These are phyloP conservation scores for Keiferia lycopersicella DNA, from an alignment of 2,888 invertebrate genomes.

Conservation along the genomic window DNA sequence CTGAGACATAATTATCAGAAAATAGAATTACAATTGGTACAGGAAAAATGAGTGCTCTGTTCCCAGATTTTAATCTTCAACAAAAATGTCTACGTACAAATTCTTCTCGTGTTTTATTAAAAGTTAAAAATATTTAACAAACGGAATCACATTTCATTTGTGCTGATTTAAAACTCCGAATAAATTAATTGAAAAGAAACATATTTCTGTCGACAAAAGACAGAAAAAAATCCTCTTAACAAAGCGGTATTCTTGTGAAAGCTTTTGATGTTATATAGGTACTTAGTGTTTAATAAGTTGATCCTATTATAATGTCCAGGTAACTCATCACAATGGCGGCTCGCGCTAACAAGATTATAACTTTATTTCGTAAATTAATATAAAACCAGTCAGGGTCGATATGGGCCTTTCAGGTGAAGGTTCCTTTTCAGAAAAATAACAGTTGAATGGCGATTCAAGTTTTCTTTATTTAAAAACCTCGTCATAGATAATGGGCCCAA, in stretches of 20 bases:
- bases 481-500: no score
- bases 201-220: conserved; percentile 38
- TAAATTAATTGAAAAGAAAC: conserved; percentile 40
- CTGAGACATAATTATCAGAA: no score
- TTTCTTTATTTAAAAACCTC: background rate
- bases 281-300: conserved; percentile 82
- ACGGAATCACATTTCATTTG: conserved; percentile 6
- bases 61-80: no score
- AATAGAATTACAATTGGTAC: no score
- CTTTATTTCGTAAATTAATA: conserved; percentile 80
- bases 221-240: conserved; percentile 68
- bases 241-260: conserved; percentile 65
- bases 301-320: conserved; percentile 81
- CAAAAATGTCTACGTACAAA: no score
- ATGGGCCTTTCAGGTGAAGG: background rate
- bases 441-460: background rate
- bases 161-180: conserved; percentile 17
- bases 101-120: background rate
- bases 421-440: background rate
- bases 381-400: conserved; percentile 46
- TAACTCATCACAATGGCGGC: conserved; percentile 68
- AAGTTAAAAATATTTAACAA: background rate
- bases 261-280: conserved; percentile 79
- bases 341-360: conserved; percentile 79
- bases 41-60: no score